phyloP scores from a whole-genome alignment of 2,888 invertebrate genomes.

The Microplitis deprimator region DNA sequence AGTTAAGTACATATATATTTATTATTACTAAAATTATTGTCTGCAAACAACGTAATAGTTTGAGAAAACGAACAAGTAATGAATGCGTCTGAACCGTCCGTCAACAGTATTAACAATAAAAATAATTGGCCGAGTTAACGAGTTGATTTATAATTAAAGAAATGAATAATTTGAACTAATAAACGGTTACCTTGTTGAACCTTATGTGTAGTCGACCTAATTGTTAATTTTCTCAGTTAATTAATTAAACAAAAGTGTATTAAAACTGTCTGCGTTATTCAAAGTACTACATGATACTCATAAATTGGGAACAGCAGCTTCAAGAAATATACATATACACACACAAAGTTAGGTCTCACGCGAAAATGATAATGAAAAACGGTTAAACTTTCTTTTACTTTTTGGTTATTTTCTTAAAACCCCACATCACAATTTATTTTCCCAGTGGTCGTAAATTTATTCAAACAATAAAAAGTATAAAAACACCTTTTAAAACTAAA shows the following conservation, averaged over 20 bases:
- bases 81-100: no score
- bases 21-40: no score
- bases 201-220: neutral
- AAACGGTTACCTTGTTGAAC: neutral
- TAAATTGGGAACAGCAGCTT: neutral
- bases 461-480: neutral
- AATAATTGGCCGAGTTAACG: neutral
- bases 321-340: neutral
- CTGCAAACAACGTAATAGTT: no score
- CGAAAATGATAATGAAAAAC: slow-evolving; percentile 27
- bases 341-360: neutral
- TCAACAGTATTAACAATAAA: neutral
- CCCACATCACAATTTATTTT: neutral
- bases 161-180: neutral
- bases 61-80: no score
- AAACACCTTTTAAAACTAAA: slow-evolving; percentile 7
- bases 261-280: neutral
- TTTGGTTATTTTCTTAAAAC: neutral
- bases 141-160: neutral
- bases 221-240: neutral
- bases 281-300: slow-evolving; percentile 12
- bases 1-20: no score
- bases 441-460: slow-evolving; percentile 19
- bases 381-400: slow-evolving; percentile 19
- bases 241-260: neutral